Evolutionary conservation across 2,113 vertebrate genomes (phyloP), one percentile per base, ranked within the genome.

Genomic region (Myiozetetes cayanensis): DNA sequence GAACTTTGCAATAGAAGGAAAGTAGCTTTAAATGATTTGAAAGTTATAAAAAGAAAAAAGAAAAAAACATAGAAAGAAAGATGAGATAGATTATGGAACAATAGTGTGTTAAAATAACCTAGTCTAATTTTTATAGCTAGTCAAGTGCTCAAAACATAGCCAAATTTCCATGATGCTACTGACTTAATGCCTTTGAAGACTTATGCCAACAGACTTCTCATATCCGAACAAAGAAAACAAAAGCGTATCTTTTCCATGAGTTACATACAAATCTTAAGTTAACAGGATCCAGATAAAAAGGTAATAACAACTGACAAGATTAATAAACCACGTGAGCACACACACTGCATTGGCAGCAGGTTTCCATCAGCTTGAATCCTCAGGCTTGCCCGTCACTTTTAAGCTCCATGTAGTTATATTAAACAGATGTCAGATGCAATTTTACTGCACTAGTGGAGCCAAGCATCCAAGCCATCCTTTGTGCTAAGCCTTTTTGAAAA

Each of bases 91-190:
- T 95, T 81, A 53, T 92, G 92, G 91, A 97, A 97, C 96, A 97
- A 97, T 77, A 96, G 96, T 58, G 68, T 96, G 90, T 94, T 97
- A 97, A 98, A 97, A 98, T 97, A 98, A 97, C 95, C 95, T 97
- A 98, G 98, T 96, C 96, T 95, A 93, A 97, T 95, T 96, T 97
- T 97, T 97, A 98, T 94, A 96, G 97, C 95, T 97, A 86, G 89
- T 87, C 87, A 92, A 91, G 96, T 85, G 78, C 94, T 94, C 77
- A 94, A 94, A 95, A 91, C 71, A 56, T 72, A 94, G 98, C 98
- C 99, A 99, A 98, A 98, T 99, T 99, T 99, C 99, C 99, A 99
- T 99, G 98, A 99, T 99, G 99, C 98, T 97, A 97, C 97, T 90
- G 97, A 97, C 98, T 97, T 95, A 94, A 91, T 97, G 97, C 92